These are phyloP conservation scores for Yasuhikotakia modesta DNA, from an alignment of 2,797 vertebrate genomes.

Conservation along the genomic window DNA sequence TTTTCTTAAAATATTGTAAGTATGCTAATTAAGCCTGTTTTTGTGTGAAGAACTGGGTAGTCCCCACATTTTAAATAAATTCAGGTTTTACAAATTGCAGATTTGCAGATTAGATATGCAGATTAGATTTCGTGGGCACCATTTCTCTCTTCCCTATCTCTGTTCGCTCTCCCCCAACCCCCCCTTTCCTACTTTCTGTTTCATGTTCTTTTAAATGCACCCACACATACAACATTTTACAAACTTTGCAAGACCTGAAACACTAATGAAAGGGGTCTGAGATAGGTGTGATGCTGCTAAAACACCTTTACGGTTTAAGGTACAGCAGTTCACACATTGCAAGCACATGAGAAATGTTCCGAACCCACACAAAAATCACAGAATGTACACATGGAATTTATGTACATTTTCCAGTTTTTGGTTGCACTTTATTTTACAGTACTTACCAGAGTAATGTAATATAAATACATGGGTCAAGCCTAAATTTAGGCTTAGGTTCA, in stretches of 20 bases:
- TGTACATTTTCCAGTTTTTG: neutral
- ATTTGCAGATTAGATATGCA: neutral
- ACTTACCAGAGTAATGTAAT: too few relatives aligned
- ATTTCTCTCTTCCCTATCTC: too few relatives aligned
- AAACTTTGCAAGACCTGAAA: neutral
- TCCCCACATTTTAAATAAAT: neutral
- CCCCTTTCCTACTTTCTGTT: neutral
- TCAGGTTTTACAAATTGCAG: neutral
- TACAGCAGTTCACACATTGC: neutral
- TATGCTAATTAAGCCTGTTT: neutral
- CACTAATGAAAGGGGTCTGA: neutral
- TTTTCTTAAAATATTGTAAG: neutral
- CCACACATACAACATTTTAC: neutral
- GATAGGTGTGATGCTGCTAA: neutral
- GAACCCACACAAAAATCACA: neutral
- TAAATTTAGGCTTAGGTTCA: too few relatives aligned
- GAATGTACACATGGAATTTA: too few relatives aligned
- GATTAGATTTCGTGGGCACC: neutral
- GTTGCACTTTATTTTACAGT: too few relatives aligned
- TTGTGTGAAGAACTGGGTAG: neutral
- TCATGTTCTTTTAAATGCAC: conserved; percentile 14
- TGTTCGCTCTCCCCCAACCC: neutral
- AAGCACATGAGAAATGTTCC: neutral
- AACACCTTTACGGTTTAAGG: conserved; percentile 2
- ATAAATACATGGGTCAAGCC: too few relatives aligned